A percentile compares a stretch with the other conserved stretches of the same genome.
phyloP scores from a whole-genome alignment of 2,797 vertebrate species.

The Protonibea diacanthus region DNA sequence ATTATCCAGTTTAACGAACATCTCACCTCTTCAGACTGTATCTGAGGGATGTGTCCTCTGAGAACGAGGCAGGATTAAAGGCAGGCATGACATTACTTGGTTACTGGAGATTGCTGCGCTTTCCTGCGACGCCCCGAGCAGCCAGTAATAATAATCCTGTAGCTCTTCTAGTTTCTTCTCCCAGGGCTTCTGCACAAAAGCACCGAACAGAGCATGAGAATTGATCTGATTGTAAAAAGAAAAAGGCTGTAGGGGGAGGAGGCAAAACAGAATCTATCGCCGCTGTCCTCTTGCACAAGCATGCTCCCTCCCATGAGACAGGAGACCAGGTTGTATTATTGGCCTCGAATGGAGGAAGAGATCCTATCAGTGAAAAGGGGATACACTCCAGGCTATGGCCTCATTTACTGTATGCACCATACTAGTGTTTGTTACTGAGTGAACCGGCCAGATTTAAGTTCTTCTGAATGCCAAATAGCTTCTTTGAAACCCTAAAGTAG shows the following conservation, averaged over 20 bases:
- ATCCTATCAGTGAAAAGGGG: conserved; percentile 27
- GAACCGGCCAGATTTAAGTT: conserved; percentile 43
- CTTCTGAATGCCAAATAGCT: conserved; percentile 25
- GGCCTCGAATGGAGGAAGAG: conserved; percentile 10
- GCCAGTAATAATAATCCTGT: conserved; percentile 35
- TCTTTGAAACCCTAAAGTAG: conserved; percentile 49
- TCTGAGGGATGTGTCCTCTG: conserved; percentile 35
- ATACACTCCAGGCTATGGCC: conserved; percentile 38
- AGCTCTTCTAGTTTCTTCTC: conserved; percentile 34
- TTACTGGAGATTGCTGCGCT: conserved; percentile 40
- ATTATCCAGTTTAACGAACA: conserved; percentile 51
- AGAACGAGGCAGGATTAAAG: conserved; percentile 48
- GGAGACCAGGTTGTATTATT: conserved; percentile 44
- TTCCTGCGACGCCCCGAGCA: conserved; percentile 25
- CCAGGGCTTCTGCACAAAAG: conserved; percentile 9
- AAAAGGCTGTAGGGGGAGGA: not conserved
- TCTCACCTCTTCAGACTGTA: conserved; percentile 27
- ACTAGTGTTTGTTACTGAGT: conserved; percentile 7
- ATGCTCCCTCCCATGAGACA: conserved; percentile 18
- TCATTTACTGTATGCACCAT: conserved; percentile 35
- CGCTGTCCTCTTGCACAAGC: conserved; percentile 21
- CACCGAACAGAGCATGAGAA: conserved; percentile 18
- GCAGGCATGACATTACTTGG: conserved; percentile 50
- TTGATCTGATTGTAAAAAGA: conserved; percentile 16
- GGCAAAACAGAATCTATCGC: conserved; percentile 8